Evolutionary conservation across 1,140 invertebrate genomes (phyloP).

Genomic region (Microplitis mediator): DNA sequence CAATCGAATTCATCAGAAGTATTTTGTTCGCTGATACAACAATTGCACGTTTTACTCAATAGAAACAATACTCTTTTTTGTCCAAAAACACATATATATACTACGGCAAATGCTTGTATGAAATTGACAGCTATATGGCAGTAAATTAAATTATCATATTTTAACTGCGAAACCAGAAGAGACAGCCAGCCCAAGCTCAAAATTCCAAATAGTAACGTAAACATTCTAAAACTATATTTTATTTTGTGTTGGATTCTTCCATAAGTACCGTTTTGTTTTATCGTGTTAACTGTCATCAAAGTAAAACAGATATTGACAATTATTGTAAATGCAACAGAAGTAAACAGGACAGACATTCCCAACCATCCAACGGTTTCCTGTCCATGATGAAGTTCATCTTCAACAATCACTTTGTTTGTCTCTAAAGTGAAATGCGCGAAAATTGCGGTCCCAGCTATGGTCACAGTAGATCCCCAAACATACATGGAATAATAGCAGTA

Average conservation of each 20-base stretch:
- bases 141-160: slow-evolving; percentile 73
- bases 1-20: slow-evolving; percentile 71
- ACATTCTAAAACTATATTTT: slow-evolving; percentile 83
- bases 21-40: slow-evolving; percentile 65
- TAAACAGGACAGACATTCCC: slow-evolving; percentile 80
- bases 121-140: slow-evolving; percentile 76
- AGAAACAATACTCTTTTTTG: slow-evolving; percentile 79
- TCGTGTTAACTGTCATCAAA: slow-evolving; percentile 76
- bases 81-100: slow-evolving; percentile 77
- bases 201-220: slow-evolving; percentile 73
- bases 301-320: slow-evolving; percentile 80
- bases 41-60: slow-evolving; percentile 74
- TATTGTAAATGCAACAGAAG: slow-evolving; percentile 77
- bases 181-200: slow-evolving; percentile 78
- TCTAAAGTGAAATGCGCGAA: slow-evolving; percentile 84
- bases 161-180: slow-evolving; percentile 73
- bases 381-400: slow-evolving; percentile 35
- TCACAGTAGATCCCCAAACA: slow-evolving; percentile 75
- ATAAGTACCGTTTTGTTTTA: slow-evolving; percentile 79
- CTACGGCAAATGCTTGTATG: slow-evolving; percentile 72
- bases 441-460: slow-evolving; percentile 73
- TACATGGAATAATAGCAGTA: slow-evolving; percentile 85
- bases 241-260: slow-evolving; percentile 84
- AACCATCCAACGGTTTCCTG: slow-evolving; percentile 71
- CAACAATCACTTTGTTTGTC: slow-evolving; percentile 60